Evolutionary conservation across 2,888 invertebrate species (phyloP).

Genomic region (Boloria selene): DNA sequence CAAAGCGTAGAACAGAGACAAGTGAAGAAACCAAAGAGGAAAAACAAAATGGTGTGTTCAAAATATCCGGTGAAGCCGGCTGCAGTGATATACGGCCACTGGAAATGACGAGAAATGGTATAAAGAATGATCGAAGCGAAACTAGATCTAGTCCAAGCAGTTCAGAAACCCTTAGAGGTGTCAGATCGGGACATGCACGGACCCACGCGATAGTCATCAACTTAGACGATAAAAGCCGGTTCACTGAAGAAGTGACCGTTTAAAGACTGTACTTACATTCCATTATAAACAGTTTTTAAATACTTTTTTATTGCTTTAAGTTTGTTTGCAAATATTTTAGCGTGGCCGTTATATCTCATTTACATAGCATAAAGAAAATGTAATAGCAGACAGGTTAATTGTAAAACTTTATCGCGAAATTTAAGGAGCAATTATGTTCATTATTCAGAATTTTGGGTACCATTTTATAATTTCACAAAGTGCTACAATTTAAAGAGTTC

Average conservation of each 20-base stretch:
- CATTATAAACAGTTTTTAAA: slow-evolving; percentile 21
- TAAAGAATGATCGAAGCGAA: slow-evolving; percentile 70
- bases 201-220: slow-evolving; percentile 91
- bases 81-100: slow-evolving; percentile 73
- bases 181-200: slow-evolving; percentile 85
- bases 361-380: background rate
- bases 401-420: background rate
- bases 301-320: background rate
- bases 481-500: background rate
- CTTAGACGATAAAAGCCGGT: slow-evolving; percentile 89
- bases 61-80: slow-evolving; percentile 74
- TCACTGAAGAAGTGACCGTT: slow-evolving; percentile 91
- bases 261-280: slow-evolving; percentile 59
- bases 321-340: background rate
- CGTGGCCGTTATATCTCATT: too few species aligned
- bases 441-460: background rate
- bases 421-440: background rate
- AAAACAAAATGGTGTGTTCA: slow-evolving; percentile 72
- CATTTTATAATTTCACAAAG: background rate
- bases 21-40: slow-evolving; percentile 63
- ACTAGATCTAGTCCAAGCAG: slow-evolving; percentile 65
- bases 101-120: slow-evolving; percentile 65
- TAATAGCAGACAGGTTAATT: background rate
- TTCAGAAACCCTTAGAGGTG: slow-evolving; percentile 66
- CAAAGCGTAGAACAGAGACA: slow-evolving; percentile 59